These are phyloP conservation scores for Chamaea fasciata DNA, from an alignment of 2,113 vertebrate species.

Conservation along the genomic window DNA sequence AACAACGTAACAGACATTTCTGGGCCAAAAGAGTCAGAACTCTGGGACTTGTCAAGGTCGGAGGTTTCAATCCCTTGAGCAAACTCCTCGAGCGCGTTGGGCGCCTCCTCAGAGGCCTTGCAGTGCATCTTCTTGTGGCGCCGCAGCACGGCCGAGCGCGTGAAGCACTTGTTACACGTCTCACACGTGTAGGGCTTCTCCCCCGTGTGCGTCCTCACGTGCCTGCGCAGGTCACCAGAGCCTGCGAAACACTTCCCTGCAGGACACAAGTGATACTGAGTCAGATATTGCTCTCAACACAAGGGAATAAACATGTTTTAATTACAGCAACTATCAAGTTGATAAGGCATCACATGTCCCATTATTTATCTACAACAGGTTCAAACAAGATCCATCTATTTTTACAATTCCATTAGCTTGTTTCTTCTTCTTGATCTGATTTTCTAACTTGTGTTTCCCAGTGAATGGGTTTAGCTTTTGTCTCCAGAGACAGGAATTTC, in stretches of 20 bases:
- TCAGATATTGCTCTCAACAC: not conserved
- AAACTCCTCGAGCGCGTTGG: not conserved
- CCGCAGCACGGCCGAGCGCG: slow-evolving; percentile 88
- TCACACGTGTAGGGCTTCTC: slow-evolving; percentile 91
- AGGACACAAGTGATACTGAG: not conserved
- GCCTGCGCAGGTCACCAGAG: slow-evolving; percentile 90
- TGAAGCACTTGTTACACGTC: slow-evolving; percentile 88
- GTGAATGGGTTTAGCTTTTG: not conserved
- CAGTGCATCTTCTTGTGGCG: slow-evolving; percentile 85
- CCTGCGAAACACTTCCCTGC: slow-evolving; percentile 89
- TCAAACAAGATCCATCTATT: not conserved
- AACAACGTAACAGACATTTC: slow-evolving; percentile 46
- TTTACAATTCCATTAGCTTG: not conserved
- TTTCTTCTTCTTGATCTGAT: not conserved
- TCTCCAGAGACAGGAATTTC: not conserved
- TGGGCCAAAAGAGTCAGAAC: slow-evolving; percentile 68
- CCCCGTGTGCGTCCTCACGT: slow-evolving; percentile 90
- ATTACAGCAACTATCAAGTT: not conserved
- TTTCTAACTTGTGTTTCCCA: not conserved
- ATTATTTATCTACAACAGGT: not conserved
- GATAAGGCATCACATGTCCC: not conserved
- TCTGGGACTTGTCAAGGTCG: slow-evolving; percentile 58
- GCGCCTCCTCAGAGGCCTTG: slow-evolving; percentile 34
- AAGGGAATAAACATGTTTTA: not conserved
- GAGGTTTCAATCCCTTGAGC: slow-evolving; percentile 22